Evolutionary conservation across 1,140 invertebrate genomes (phyloP), one percentile per base, ranked within the genome.

Genomic region (Bombus confusus): DNA sequence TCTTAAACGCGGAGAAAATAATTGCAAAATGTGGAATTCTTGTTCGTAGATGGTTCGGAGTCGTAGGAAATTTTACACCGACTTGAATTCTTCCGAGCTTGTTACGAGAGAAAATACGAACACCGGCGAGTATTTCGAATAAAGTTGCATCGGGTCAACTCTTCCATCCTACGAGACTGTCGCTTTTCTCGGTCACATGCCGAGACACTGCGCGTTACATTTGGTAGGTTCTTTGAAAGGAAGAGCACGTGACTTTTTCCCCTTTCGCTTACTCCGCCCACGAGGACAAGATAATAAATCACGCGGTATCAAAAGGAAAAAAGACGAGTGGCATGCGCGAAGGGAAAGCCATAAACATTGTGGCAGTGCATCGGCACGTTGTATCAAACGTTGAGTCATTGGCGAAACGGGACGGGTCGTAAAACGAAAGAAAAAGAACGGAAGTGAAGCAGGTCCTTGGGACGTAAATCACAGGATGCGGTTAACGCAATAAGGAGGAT

Each of bases 401-500:
- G 75, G 81, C 59, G 47, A 57, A 66, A 59, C 74, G 77, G 59
- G 62, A 39, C 15, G 28, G 79, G 28, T 83, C 80, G 73, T 83
- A 81, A 80, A 76, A 66, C 57, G 76, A 69, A 37, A 66, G 80
- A 84, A 88, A 81, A 86, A 43, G 69, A 64, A 75, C 76, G 80
- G 87, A 84, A 84, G 85, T 79, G 62, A 89, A 79, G 68, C 88
- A 74, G 87, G 77, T 81, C 80, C 76, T 80, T 64, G 71, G 77
- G 81, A 62, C 74, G 87, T 90, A 90, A 90, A 90, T 90, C 89
- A 87, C 57, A 28, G 78, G 78, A 90, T 73, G 76, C 78, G 86
- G 79, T 87, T 85, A 85, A 90, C 79, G 88, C 83, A 90, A 89
- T 89, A 90, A 90, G 88, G 57, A 69, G 71, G 79, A 77, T 82